Percentiles rank a stretch among this genome's conserved stretches.
Conservation (phyloP, 1,140 invertebrate species). For the Leptestheria dahalacensis region DNA sequence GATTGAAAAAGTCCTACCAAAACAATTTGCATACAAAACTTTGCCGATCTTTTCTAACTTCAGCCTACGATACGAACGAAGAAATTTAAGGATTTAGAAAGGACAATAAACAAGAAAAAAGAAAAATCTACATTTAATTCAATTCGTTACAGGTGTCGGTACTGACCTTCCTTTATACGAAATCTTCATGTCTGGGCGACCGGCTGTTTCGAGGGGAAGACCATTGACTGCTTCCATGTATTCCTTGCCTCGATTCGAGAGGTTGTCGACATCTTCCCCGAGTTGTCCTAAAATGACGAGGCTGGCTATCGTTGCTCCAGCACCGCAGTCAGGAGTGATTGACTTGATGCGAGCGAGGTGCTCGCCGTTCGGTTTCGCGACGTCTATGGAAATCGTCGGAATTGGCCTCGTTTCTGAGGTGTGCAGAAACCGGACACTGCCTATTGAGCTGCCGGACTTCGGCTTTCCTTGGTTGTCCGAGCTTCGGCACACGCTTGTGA, state of each 20-base stretch:
- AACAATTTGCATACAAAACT: too few species aligned
- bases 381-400: background rate
- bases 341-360: background rate
- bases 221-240: background rate
- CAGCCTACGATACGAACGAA: too few species aligned
- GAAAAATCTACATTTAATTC: too few species aligned
- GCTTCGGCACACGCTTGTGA: background rate
- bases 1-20: too few species aligned
- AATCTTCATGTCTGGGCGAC: background rate
- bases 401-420: too few species aligned
- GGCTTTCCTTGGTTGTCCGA: background rate
- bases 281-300: background rate
- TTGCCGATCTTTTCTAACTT: too few species aligned
- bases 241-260: background rate
- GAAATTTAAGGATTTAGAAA: too few species aligned
- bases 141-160: background rate
- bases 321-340: background rate
- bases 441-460: background rate
- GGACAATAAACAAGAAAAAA: too few species aligned
- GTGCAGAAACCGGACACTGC: too few species aligned
- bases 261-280: background rate
- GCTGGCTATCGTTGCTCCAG: slow-evolving; percentile 1
- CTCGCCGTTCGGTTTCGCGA: background rate
- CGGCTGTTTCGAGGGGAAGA: background rate
- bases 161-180: background rate